Base-by-base conservation (phyloP, 2,113 vertebrate species). In the Theristicus caerulescens region DNA sequence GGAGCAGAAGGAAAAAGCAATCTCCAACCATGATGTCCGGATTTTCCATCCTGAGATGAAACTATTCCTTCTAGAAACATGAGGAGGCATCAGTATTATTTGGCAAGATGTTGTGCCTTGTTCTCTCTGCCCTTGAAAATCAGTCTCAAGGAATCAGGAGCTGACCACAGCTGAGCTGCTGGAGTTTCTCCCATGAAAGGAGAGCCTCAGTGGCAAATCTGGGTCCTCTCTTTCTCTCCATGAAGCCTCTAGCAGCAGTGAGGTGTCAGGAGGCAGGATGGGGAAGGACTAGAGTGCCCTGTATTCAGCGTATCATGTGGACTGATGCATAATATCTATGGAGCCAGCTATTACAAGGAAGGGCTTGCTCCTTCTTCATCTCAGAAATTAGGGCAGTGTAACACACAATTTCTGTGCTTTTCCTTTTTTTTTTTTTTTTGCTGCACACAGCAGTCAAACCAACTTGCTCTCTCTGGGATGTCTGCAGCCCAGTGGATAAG, bases 251-350 rank as follows among this genome's bases (percentile, higher is more conserved):
- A 52, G 38, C 32, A 67, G 46, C 11, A 34, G 11, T 0, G 2
- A 47, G 8, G 38, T 42, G 27, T 46, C 27, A 42, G n/a, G 36
- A 82, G 58, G 13, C 2, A 11, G 34, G 15, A 62, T 36, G 25
- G 20, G 24, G 8, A 82, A 84, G 40, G 38, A 67, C 29, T 49
- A 44, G 24, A 78, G 14, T 1, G 8, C 16, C 29, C 42, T 47
- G 5, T 17, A 11, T 54, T 73, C 57, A 31, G 10, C 8, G 0
- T 21, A 16, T 67, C 12, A 13, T 16, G 1, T 9, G 34, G 34
- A 9, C 13, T 51, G 13, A 52, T 64, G 25, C 2, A 1, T 44
- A 42, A 2, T 36, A 14, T 44, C 20, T 42, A 0, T 61, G n/a
- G 62, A 82, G 29, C 11, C 20, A 65, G 15, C n/a, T 65, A 15